Conservation (phyloP, 2,113 vertebrate species). For the Crotophaga sulcirostris region DNA sequence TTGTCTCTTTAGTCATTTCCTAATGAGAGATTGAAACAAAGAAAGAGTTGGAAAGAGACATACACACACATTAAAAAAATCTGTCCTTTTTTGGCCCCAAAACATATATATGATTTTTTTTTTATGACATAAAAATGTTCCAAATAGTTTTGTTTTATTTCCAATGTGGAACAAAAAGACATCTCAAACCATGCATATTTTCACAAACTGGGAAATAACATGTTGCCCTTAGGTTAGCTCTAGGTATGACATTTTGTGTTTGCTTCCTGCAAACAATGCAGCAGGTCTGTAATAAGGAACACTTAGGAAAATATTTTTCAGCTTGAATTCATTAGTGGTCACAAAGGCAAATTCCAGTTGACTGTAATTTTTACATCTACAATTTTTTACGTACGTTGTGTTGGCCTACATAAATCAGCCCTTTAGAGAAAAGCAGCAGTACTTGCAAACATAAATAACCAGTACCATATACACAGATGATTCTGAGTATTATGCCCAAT, state of each 20-base stretch:
- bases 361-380: neutral
- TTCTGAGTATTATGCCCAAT: neutral
- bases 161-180: neutral
- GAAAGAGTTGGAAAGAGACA: slow-evolving; percentile 6
- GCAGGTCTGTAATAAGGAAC: neutral
- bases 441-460: neutral
- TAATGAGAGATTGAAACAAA: slow-evolving; percentile 41
- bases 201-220: neutral
- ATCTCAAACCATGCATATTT: neutral
- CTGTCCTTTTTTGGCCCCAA: neutral
- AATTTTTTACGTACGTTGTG: neutral
- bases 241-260: neutral
- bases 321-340: neutral
- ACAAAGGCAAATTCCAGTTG: neutral
- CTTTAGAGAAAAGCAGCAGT: neutral
- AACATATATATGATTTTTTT: neutral
- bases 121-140: neutral
- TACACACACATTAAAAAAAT: neutral
- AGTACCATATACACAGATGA: neutral
- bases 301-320: neutral
- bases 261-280: neutral
- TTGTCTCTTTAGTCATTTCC: slow-evolving; percentile 43
- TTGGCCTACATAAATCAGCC: neutral
- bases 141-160: neutral
- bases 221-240: neutral